Evolutionary conservation across 2,113 vertebrate species (phyloP).

Genomic region (Clarias gariepinus): DNA sequence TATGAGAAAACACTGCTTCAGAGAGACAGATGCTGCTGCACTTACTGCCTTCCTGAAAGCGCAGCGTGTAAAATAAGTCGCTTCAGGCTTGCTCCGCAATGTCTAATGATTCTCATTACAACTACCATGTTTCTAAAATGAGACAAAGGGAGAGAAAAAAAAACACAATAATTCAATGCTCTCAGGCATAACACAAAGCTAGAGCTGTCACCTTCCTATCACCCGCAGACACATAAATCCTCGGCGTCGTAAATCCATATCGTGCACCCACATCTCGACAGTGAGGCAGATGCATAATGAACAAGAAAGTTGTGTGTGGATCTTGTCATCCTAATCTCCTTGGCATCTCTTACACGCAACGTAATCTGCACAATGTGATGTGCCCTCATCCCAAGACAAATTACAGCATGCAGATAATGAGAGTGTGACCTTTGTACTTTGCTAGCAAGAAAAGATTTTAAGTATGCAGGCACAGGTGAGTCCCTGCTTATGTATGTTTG

Average conservation of each 20-base stretch:
- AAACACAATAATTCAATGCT: neutral
- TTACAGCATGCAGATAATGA: constrained; percentile 45
- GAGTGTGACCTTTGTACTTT: constrained; percentile 31
- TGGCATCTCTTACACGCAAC: neutral
- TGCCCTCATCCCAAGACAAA: constrained; percentile 31
- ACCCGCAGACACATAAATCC: constrained; percentile 27
- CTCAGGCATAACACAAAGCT: constrained; percentile 7
- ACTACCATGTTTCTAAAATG: constrained; percentile 32
- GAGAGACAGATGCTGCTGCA: constrained; percentile 16
- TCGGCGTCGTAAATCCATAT: constrained; percentile 17
- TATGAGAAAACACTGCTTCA: constrained; percentile 2
- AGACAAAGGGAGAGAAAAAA: neutral
- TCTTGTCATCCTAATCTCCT: constrained; percentile 12
- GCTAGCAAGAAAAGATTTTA: constrained; percentile 17
- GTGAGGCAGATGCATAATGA: neutral
- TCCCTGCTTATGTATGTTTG: neutral
- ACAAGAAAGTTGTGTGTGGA: neutral
- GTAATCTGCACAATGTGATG: neutral
- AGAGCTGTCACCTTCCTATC: neutral
- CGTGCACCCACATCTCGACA: constrained; percentile 11
- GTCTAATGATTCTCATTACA: constrained; percentile 42
- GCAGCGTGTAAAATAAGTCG: constrained; percentile 39
- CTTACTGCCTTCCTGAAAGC: neutral
- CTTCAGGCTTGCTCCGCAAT: constrained; percentile 35
- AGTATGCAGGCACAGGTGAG: neutral